These are phyloP conservation scores for Malthinus seriepunctatus DNA, from an alignment of 2,888 invertebrate genomes.

Conservation along the genomic window DNA sequence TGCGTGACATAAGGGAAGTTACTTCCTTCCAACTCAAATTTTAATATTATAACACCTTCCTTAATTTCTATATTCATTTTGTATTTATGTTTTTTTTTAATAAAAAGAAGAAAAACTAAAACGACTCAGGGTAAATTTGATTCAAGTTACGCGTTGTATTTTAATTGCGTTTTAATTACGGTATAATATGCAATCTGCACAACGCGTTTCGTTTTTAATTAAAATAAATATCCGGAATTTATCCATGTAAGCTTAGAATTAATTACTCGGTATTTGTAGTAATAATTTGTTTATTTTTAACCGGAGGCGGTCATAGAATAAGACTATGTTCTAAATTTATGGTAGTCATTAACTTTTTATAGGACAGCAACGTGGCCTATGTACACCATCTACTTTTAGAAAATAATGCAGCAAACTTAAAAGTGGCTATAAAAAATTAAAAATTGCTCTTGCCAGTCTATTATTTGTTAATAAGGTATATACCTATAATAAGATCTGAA, in stretches of 20 bases:
- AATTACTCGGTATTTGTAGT: conserved; percentile 27
- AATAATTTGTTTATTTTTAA: conserved; percentile 30
- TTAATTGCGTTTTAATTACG: conserved; percentile 26
- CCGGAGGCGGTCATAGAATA: conserved; percentile 26
- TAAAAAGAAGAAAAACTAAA: conserved; percentile 7
- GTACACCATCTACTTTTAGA: conserved; percentile 7
- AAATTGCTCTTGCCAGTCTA: conserved; percentile 8
- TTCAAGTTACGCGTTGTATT: conserved; percentile 18
- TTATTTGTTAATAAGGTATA: neutral
- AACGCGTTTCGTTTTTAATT: conserved; percentile 25
- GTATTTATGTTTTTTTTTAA: neutral
- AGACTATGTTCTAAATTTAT: conserved; percentile 30
- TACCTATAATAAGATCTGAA: too few relatives aligned
- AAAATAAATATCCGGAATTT: conserved; percentile 27
- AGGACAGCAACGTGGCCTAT: conserved; percentile 25
- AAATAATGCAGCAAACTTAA: conserved; percentile 18
- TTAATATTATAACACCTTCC: neutral
- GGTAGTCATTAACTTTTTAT: conserved; percentile 30
- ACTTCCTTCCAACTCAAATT: neutral
- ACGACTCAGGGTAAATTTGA: conserved; percentile 12
- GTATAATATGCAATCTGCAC: conserved; percentile 15
- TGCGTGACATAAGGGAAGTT: neutral
- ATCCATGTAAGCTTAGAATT: conserved; percentile 24
- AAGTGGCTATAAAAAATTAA: conserved; percentile 15
- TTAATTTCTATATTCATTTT: too few relatives aligned